Conservation (phyloP, 2,888 invertebrate species). For the Lobophora halterata region DNA sequence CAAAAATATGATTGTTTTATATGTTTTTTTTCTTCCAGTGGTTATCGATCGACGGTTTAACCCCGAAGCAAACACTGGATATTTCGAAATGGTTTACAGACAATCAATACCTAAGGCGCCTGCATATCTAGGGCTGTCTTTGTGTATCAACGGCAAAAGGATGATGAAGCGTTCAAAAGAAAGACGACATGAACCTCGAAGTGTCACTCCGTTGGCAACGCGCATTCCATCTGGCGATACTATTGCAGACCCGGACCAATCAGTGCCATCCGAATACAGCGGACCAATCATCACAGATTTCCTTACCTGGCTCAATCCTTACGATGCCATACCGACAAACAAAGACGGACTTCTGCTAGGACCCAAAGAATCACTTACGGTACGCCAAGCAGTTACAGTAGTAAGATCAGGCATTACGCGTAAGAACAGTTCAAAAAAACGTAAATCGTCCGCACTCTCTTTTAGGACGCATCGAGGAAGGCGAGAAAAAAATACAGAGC, state of each 20-base stretch:
- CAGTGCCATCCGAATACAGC: constrained; percentile 73
- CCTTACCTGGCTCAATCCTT: constrained; percentile 83
- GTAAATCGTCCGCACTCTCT: constrained; percentile 75
- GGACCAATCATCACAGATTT: constrained; percentile 86
- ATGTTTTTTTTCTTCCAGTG: constrained; percentile 76
- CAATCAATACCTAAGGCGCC: constrained; percentile 89
- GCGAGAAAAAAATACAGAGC: constrained; percentile 69
- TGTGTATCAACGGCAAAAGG: constrained; percentile 85
- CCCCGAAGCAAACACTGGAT: constrained; percentile 88
- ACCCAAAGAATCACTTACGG: constrained; percentile 64
- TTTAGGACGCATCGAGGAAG: constrained; percentile 72
- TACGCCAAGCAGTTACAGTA: constrained; percentile 73
- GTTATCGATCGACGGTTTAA: constrained; percentile 87
- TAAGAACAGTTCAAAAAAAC: constrained; percentile 68
- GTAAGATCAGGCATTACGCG: constrained; percentile 66
- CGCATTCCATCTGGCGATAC: constrained; percentile 54
- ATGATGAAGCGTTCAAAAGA: constrained; percentile 74
- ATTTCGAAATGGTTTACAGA: constrained; percentile 89
- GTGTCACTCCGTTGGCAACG: constrained; percentile 47
- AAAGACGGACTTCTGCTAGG: constrained; percentile 62
- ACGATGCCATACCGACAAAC: constrained; percentile 59
- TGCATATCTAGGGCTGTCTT: constrained; percentile 88
- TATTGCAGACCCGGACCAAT: constrained; percentile 47
- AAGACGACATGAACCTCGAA: constrained; percentile 62
- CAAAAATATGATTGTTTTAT: not conserved